Evolutionary conservation across 1,140 invertebrate genomes (phyloP).

Genomic region (Amyelois transitella): DNA sequence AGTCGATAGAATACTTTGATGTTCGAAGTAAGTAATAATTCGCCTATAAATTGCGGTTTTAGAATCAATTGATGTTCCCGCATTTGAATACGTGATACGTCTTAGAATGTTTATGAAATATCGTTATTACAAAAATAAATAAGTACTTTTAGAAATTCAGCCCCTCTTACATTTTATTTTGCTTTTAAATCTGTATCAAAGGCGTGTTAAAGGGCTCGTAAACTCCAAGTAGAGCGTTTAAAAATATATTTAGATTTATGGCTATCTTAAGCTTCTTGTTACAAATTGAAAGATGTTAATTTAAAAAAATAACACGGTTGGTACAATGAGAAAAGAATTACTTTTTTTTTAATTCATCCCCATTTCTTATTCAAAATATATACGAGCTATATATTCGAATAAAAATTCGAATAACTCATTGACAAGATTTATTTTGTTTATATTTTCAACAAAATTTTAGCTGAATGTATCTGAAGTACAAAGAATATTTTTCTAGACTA

Average conservation of each 20-base stretch:
- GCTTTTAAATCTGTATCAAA: neutral
- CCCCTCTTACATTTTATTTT: neutral
- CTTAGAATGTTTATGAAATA: neutral
- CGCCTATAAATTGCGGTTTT: constrained; percentile 2
- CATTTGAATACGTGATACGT: neutral
- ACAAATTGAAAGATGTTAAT: neutral
- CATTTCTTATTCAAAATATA: too few species aligned
- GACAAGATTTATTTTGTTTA: too few species aligned
- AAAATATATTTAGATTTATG: constrained; percentile 43
- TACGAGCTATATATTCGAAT: too few species aligned
- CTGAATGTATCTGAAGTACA: too few species aligned
- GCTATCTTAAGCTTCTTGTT: constrained; percentile 16
- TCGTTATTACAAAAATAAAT: neutral
- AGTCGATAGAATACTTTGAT: constrained; percentile 32
- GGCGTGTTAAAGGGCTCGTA: constrained; percentile 19
- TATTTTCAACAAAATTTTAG: too few species aligned
- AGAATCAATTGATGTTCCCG: neutral
- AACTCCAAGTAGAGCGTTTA: constrained; percentile 30
- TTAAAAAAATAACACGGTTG: neutral
- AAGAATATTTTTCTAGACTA: neutral
- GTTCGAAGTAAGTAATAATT: constrained; percentile 13
- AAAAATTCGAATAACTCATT: too few species aligned
- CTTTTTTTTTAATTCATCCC: too few species aligned
- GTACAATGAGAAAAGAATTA: too few species aligned
- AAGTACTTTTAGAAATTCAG: neutral